Evolutionary conservation across 2,888 invertebrate species (phyloP).

Genomic region (Eumacrocentrus americanus): DNA sequence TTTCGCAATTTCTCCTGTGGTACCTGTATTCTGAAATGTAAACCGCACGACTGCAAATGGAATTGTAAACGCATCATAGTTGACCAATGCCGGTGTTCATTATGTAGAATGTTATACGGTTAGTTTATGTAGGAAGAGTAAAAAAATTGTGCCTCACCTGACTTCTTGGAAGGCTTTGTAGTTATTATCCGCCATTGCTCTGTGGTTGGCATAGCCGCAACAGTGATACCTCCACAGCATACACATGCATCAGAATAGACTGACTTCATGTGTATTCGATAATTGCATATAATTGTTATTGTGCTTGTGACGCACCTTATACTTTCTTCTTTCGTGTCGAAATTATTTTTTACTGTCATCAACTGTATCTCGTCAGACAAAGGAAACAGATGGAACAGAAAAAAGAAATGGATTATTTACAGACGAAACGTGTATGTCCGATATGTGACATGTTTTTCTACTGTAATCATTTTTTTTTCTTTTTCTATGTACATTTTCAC

Average conservation of each 20-base stretch:
- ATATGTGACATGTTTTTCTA: too few species aligned
- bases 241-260: conserved; percentile 8
- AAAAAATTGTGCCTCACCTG: conserved; percentile 25
- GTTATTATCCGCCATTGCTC: conserved; percentile 29
- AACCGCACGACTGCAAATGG: conserved; percentile 11
- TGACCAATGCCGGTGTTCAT: neutral
- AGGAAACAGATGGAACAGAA: too few species aligned
- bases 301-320: neutral
- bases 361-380: too few species aligned
- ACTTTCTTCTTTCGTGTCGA: too few species aligned
- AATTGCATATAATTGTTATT: conserved; percentile 4
- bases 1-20: neutral
- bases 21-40: neutral
- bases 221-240: conserved; percentile 8
- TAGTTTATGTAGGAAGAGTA: neutral
- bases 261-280: conserved; percentile 10
- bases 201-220: conserved; percentile 27
- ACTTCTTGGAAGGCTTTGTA: conserved; percentile 25
- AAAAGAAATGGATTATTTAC: too few species aligned
- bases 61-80: conserved; percentile 1
- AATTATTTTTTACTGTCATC: too few species aligned
- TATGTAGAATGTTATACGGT: neutral
- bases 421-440: too few species aligned
- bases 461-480: too few species aligned
- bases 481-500: too few species aligned